A percentile compares a stretch with the other conserved stretches of the same genome.
Conservation (phyloP, 2,113 vertebrate species). For the Tachycineta bicolor region DNA sequence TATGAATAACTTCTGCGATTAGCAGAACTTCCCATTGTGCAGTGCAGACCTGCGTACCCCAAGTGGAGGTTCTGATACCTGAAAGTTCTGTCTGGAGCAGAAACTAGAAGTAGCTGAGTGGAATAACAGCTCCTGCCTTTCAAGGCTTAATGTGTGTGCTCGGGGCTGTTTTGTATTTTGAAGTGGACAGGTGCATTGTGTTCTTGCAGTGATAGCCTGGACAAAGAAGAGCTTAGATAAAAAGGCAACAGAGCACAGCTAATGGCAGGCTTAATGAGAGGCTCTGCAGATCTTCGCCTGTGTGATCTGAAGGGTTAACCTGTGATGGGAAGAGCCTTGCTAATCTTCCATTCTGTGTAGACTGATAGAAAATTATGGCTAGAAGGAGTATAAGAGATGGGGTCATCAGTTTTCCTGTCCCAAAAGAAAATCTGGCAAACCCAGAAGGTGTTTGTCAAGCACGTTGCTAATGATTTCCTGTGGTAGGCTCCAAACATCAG, state of each 20-base stretch:
- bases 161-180: background rate
- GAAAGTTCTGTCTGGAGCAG: background rate
- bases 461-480: background rate
- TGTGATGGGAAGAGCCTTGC: background rate
- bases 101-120: background rate
- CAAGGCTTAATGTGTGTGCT: background rate
- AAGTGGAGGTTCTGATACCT: background rate
- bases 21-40: background rate
- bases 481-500: background rate
- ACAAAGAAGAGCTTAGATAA: background rate
- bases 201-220: background rate
- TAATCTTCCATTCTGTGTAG: background rate
- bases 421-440: background rate
- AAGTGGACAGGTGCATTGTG: background rate
- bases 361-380: background rate
- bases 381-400: background rate
- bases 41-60: rapidly evolving
- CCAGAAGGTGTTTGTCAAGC: background rate
- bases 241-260: background rate
- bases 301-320: background rate
- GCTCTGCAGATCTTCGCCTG: background rate
- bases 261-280: background rate
- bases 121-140: background rate
- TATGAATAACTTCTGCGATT: background rate
- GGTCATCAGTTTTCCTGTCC: rapidly evolving